phyloP scores from a whole-genome alignment of 2,113 vertebrate genomes.

The Myrmecophaga tridactyla region DNA sequence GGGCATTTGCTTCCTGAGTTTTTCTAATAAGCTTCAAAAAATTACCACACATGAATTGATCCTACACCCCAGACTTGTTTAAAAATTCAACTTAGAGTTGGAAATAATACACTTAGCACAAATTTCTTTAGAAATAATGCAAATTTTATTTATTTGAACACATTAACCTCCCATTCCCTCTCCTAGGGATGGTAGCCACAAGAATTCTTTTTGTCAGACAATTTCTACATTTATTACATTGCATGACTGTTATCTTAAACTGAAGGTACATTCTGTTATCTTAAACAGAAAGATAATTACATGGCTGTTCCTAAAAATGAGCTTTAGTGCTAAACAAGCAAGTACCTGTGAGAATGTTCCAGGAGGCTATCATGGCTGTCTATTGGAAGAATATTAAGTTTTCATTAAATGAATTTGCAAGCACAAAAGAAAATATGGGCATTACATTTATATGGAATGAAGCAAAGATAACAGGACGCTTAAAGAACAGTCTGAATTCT shows the following conservation, averaged over 20 bases:
- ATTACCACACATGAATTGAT: neutral
- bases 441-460: neutral
- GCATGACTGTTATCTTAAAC: neutral
- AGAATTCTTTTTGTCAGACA: neutral
- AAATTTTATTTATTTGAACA: neutral
- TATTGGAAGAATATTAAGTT: neutral
- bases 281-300: neutral
- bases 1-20: neutral
- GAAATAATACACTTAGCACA: neutral
- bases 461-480: neutral
- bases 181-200: neutral
- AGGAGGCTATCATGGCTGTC: neutral
- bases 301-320: neutral
- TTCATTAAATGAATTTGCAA: constrained; percentile 2
- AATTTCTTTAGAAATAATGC: constrained; percentile 31
- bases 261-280: neutral
- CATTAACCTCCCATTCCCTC: neutral
- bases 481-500: neutral
- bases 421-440: neutral
- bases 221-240: neutral
- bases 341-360: neutral
- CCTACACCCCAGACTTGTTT: neutral
- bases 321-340: neutral
- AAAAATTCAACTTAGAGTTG: neutral
- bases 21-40: neutral